Evolutionary conservation across 2,113 vertebrate species (phyloP).

Genomic region (Sinocyclocheilus anophthalmus): DNA sequence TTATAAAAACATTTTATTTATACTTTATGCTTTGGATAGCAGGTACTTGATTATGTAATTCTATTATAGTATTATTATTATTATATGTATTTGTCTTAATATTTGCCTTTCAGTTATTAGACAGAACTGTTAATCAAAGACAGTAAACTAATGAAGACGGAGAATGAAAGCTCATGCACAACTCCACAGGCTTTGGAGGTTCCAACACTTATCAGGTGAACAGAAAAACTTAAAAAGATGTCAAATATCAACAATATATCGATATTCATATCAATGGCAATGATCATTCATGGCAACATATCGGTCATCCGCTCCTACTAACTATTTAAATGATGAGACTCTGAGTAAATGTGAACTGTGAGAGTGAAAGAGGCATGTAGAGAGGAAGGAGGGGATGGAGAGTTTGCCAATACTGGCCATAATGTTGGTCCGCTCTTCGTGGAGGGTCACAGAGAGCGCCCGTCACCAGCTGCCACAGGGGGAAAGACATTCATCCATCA

Average conservation of each 20-base stretch:
- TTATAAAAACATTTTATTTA: too few relatives aligned
- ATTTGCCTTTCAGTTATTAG: background rate
- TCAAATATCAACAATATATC: background rate
- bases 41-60: too few relatives aligned
- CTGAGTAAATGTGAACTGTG: background rate
- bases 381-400: background rate
- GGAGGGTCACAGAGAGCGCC: conserved; percentile 59
- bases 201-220: too few relatives aligned
- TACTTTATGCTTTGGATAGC: too few relatives aligned
- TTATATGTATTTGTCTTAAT: too few relatives aligned
- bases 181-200: too few relatives aligned
- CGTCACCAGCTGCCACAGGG: conserved; percentile 73
- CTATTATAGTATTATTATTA: too few relatives aligned
- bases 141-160: too few relatives aligned
- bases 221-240: background rate
- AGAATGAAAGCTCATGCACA: too few relatives aligned
- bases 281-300: background rate
- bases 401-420: background rate
- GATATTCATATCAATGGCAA: too few relatives aligned
- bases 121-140: background rate
- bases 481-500: conserved; percentile 69
- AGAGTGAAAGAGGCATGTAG: too few relatives aligned
- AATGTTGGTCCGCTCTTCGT: conserved; percentile 48
- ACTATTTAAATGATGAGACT: background rate
- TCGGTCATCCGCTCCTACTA: background rate